Conservation (phyloP, 2,888 invertebrate species). For the Entomobrya multifasciata region DNA sequence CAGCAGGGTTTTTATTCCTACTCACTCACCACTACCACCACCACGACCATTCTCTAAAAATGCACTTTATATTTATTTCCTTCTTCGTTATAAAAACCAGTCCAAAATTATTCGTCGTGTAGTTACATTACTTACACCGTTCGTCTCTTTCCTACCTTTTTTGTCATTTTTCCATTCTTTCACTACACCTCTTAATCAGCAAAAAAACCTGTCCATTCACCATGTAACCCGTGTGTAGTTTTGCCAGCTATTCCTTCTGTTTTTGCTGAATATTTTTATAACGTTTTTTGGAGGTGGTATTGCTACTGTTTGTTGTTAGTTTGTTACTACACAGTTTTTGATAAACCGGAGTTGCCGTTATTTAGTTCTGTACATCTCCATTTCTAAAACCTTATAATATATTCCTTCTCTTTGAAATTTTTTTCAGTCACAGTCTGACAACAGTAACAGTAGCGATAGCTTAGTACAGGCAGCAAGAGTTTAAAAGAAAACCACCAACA, state of each 20-base stretch:
- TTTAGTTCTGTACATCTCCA: slow-evolving; percentile 12
- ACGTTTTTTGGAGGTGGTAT: background rate
- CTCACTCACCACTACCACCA: slow-evolving; percentile 44
- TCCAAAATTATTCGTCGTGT: slow-evolving; percentile 37
- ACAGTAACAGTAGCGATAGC: background rate
- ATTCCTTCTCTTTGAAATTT: slow-evolving; percentile 22
- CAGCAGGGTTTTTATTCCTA: background rate
- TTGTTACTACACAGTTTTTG: slow-evolving; percentile 2
- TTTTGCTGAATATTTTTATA: background rate
- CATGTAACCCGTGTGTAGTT: background rate
- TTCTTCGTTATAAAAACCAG: slow-evolving; percentile 32
- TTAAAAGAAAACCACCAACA: too few relatives aligned
- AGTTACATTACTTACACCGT: slow-evolving; percentile 41
- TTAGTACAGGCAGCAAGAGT: too few relatives aligned
- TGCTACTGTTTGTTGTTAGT: background rate
- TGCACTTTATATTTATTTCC: slow-evolving; percentile 40
- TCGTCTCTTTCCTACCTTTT: slow-evolving; percentile 13
- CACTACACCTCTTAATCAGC: background rate
- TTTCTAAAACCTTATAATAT: slow-evolving; percentile 28
- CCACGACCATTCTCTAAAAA: slow-evolving; percentile 10
- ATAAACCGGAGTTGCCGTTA: background rate
- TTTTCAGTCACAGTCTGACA: slow-evolving; percentile 19
- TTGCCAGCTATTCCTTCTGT: background rate
- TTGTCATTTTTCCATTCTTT: background rate
- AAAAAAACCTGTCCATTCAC: slow-evolving; percentile 4